Conservation (phyloP, 2,888 invertebrate genomes). For the Antheraea assamensis region DNA sequence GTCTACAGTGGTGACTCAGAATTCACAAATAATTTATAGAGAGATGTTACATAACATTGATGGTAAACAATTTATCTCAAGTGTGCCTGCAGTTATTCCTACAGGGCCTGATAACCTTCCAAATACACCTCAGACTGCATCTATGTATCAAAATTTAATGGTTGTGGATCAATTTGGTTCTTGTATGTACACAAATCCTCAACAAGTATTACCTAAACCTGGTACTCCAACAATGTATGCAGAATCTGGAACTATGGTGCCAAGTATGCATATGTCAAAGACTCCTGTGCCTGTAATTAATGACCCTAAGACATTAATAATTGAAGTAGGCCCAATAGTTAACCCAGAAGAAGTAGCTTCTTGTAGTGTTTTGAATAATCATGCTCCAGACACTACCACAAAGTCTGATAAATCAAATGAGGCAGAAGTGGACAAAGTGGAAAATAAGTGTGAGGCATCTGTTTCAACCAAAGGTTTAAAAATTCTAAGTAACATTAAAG, state of each 20-base stretch:
- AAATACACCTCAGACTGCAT: slow-evolving; percentile 64
- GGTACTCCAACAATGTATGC: slow-evolving; percentile 54
- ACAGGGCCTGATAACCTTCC: slow-evolving; percentile 62
- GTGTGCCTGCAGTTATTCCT: slow-evolving; percentile 60
- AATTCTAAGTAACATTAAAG: slow-evolving; percentile 78
- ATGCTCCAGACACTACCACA: slow-evolving; percentile 28
- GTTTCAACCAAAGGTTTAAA: slow-evolving; percentile 70
- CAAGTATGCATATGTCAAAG: slow-evolving; percentile 48
- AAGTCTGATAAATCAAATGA: slow-evolving; percentile 35
- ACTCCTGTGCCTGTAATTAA: slow-evolving; percentile 39
- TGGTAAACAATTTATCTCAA: slow-evolving; percentile 70
- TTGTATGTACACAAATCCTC: slow-evolving; percentile 70
- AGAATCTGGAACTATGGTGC: slow-evolving; percentile 41
- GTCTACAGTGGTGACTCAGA: slow-evolving; percentile 75
- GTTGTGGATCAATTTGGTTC: slow-evolving; percentile 75
- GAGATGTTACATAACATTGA: slow-evolving; percentile 76
- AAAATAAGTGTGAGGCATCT: slow-evolving; percentile 50
- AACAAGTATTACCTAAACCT: slow-evolving; percentile 58
- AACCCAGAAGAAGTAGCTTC: slow-evolving; percentile 33
- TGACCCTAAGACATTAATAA: slow-evolving; percentile 69
- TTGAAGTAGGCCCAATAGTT: slow-evolving; percentile 70
- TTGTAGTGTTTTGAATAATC: neutral
- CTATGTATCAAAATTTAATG: slow-evolving; percentile 78
- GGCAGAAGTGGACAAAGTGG: slow-evolving; percentile 39
- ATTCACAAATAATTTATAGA: slow-evolving; percentile 75